Evolutionary conservation across 2,113 vertebrate genomes (phyloP).

Genomic region (Synchiropus splendidus): DNA sequence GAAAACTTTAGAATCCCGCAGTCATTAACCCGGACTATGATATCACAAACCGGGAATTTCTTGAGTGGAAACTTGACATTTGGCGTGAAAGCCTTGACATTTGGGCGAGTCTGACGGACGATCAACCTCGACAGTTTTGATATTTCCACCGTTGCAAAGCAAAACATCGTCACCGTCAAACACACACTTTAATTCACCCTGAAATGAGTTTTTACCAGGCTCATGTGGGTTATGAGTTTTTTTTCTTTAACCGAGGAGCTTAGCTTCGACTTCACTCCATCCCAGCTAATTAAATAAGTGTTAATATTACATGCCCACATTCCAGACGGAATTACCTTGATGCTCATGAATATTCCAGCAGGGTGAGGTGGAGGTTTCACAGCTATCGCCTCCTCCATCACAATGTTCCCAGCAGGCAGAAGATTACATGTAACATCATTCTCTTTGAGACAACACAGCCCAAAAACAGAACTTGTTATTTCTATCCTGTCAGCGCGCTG

Average conservation of each 20-base stretch:
- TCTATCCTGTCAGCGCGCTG: slow-evolving; percentile 9
- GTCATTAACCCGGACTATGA: too few relatives aligned
- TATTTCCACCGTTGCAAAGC: too few relatives aligned
- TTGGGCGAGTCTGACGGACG: too few relatives aligned
- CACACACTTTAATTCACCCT: slow-evolving; percentile 5
- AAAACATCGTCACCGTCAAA: too few relatives aligned
- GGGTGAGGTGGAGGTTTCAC: slow-evolving; percentile 19
- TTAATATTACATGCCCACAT: slow-evolving; percentile 23
- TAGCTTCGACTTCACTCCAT: slow-evolving; percentile 12
- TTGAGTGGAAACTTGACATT: neutral
- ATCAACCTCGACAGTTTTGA: too few relatives aligned
- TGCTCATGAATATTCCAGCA: slow-evolving; percentile 33
- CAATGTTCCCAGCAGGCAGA: slow-evolving; percentile 16
- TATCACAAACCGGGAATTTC: too few relatives aligned
- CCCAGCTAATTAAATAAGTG: slow-evolving; percentile 16
- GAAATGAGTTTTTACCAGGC: slow-evolving; percentile 1
- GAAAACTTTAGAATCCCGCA: too few relatives aligned
- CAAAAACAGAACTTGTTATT: slow-evolving; percentile 21
- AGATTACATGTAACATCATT: slow-evolving; percentile 17
- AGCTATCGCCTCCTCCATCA: slow-evolving; percentile 23
- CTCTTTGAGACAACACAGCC: slow-evolving; percentile 11
- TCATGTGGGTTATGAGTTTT: slow-evolving; percentile 1
- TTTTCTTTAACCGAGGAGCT: slow-evolving; percentile 1
- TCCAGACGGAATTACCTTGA: slow-evolving; percentile 26
- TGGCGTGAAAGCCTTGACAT: neutral